Conservation (phyloP, 2,113 vertebrate genomes). For the Callionymus lyra region DNA sequence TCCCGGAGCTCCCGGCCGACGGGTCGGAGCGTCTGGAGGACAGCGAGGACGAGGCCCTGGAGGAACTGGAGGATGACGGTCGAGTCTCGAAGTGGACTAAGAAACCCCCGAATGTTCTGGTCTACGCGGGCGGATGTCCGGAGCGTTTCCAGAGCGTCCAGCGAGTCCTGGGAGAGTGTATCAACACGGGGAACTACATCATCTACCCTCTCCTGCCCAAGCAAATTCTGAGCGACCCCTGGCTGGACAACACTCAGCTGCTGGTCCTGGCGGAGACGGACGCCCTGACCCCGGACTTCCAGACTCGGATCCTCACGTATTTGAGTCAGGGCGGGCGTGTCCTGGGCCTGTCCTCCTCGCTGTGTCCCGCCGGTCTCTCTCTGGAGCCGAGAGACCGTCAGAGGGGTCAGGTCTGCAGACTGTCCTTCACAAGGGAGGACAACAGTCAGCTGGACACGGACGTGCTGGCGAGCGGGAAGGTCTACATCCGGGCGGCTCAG, state of each 20-base stretch:
- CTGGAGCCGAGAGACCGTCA: conserved; percentile 42
- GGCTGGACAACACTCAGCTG: conserved; percentile 76
- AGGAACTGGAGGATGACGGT: conserved; percentile 22
- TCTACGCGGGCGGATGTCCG: conserved; percentile 70
- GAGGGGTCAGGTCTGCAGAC: conserved; percentile 40
- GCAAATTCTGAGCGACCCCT: conserved; percentile 75
- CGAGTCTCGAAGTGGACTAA: conserved; percentile 16
- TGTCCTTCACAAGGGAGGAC: conserved; percentile 69
- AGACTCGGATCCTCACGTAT: conserved; percentile 70
- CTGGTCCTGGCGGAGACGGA: conserved; percentile 73
- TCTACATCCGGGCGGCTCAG: conserved; percentile 57
- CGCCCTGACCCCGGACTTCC: conserved; percentile 51
- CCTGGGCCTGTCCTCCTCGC: conserved; percentile 69
- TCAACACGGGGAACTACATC: conserved; percentile 68
- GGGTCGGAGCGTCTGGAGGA: conserved; percentile 13
- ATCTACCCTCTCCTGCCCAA: conserved; percentile 75
- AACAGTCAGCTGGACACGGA: conserved; percentile 61
- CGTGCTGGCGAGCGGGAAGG: conserved; percentile 63
- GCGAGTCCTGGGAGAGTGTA: conserved; percentile 65
- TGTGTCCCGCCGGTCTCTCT: conserved; percentile 65
- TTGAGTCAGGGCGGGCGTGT: conserved; percentile 78
- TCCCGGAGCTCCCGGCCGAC: conserved; percentile 75
- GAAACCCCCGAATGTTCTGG: conserved; percentile 81
- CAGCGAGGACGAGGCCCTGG: conserved; percentile 10
- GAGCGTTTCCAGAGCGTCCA: conserved; percentile 56